A percentile compares a stretch with the other conserved stretches of the same genome.
phyloP scores from a whole-genome alignment of 2,113 vertebrate species.

The Andinoacara biseriatus region DNA sequence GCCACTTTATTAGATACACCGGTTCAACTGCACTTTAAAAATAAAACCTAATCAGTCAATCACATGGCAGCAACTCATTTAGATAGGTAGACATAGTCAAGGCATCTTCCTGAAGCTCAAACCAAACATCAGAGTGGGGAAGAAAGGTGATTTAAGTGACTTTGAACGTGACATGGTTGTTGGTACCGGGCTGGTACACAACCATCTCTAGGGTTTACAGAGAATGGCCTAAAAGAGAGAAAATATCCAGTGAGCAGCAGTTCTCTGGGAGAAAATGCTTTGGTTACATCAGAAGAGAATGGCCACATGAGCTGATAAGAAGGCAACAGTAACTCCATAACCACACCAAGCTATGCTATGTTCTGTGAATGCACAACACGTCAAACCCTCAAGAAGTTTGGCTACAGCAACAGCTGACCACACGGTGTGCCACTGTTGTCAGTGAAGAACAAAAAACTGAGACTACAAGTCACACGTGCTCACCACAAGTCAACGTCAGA shows the following conservation, averaged over 20 bases:
- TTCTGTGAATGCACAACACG: no score
- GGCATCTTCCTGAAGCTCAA: not conserved
- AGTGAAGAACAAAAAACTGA: not conserved
- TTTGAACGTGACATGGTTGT: not conserved
- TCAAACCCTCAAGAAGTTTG: not conserved
- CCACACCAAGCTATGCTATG: no score
- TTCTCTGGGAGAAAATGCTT: not conserved
- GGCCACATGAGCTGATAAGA: no score
- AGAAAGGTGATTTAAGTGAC: not conserved
- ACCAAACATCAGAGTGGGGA: not conserved
- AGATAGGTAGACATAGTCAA: no score
- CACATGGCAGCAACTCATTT: not conserved
- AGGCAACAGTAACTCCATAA: no score
- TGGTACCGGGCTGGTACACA: not conserved
- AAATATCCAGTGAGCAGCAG: not conserved
- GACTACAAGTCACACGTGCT: not conserved
- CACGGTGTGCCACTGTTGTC: not conserved
- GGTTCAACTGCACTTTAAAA: not conserved
- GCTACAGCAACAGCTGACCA: not conserved
- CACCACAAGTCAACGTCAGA: not conserved
- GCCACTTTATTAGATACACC: not conserved
- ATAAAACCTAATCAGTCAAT: not conserved
- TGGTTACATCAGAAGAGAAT: not conserved
- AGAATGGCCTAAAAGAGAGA: not conserved
- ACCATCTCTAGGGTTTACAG: not conserved